Evolutionary conservation across 2,888 invertebrate genomes (phyloP).

Genomic region (Eupelmus urozonus): DNA sequence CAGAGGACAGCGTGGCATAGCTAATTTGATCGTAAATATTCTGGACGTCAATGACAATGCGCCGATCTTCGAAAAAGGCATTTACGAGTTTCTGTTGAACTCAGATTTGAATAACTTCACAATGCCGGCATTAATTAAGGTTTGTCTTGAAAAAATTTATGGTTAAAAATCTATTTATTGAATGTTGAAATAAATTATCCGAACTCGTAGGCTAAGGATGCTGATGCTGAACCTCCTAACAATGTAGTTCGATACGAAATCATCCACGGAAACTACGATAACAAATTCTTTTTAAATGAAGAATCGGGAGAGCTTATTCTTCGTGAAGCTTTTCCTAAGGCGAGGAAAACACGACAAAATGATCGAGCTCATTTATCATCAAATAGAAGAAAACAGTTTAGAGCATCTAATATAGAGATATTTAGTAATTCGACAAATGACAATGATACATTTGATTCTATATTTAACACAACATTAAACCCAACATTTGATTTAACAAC

Average conservation of each 20-base stretch:
- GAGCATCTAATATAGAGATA: background rate
- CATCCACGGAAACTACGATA: slow-evolving; percentile 86
- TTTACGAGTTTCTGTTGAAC: slow-evolving; percentile 90
- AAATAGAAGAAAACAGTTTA: slow-evolving; percentile 39
- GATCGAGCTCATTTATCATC: background rate
- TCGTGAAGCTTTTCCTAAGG: slow-evolving; percentile 31
- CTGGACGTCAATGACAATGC: slow-evolving; percentile 91
- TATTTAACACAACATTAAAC: too few relatives aligned
- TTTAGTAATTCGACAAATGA: slow-evolving; percentile 47
- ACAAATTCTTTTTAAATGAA: slow-evolving; percentile 86
- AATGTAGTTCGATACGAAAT: slow-evolving; percentile 92
- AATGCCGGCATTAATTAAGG: slow-evolving; percentile 86
- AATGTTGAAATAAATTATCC: background rate
- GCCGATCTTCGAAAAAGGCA: slow-evolving; percentile 88
- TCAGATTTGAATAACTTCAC: slow-evolving; percentile 87
- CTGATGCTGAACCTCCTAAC: slow-evolving; percentile 90
- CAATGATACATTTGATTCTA: background rate
- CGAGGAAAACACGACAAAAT: slow-evolving; percentile 38
- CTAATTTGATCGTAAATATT: slow-evolving; percentile 86
- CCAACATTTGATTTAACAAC: background rate
- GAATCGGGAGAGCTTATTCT: slow-evolving; percentile 87
- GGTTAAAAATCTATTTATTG: too few relatives aligned
- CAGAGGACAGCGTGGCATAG: slow-evolving; percentile 86
- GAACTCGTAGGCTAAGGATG: slow-evolving; percentile 84
- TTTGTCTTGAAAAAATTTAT: slow-evolving; percentile 64